Base-by-base conservation (phyloP, 1,140 invertebrate species). In the Aricia agestis region DNA sequence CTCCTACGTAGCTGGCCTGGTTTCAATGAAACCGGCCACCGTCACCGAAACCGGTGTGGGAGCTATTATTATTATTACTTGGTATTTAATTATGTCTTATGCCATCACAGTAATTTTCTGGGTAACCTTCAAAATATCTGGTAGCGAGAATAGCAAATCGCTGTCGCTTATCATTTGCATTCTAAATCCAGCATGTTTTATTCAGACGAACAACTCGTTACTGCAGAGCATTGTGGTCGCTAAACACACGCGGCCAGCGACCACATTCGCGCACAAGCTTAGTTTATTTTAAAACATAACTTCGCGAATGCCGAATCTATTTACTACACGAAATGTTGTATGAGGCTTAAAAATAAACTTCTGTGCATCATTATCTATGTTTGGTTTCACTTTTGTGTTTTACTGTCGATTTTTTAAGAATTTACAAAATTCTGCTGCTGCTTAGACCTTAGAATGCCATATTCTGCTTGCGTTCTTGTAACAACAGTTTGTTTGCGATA, bases 151-250 rank as follows among this genome's bases (percentile, higher is more conserved):
- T 4, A 36, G 5, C 4, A 6, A 6, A 59, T 61, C 57, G 25
- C 59, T 10, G 1, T 5, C 74, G 70, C 75, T 74, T 68, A 18
- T 77, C 10, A 57, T 68, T 79, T 76, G 58, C 19, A 45, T 73
- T 73, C 52, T 67, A 70, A 74, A 71, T 78, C 72, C 67, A 72
- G 75, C 80, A 90, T 90, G 87, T 90, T 90, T 90, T 90, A 90
- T 90, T 90, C 87, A 90, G 83, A 79, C 85, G 79, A 76, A 84
- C 77, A 79, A 90, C 86, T 90, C 86, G 87, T 90, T 89, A 90
- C 86, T 78, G 79, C 79, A 81, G 79, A 71, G 85, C 83, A 86
- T 89, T 89, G 86, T 90, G 87, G 85, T 76, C 84, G 79, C 86
- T 85, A 87, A 87, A 89, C 83, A 89, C 89, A 87, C 83, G 82